Evolutionary conservation across 2,797 vertebrate species (phyloP), one percentile per base, ranked within the genome.

Genomic region (Garrulus glandarius): DNA sequence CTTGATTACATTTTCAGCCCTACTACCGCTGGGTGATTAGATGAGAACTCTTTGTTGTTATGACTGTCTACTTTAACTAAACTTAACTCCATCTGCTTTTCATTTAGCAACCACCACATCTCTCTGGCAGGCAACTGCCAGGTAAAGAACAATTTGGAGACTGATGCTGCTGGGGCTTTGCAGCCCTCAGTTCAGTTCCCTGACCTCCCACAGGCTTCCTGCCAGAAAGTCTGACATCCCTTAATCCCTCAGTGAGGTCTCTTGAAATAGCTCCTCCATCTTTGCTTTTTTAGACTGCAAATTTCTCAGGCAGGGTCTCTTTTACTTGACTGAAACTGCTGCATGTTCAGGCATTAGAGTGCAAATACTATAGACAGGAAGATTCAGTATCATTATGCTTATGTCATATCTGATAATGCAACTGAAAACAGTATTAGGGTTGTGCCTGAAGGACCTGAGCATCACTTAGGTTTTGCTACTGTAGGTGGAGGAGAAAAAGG

Each of bases 1-100:
- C 86, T 79, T 89, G 92, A 96, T 95, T 93, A 26, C 90, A 87
- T 96, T 96, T 95, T 88, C 91, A 95, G 80, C 77, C 87, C 63
- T 88, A 91, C 92, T 93, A 87, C 89, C 0, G 0, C 89, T 80
- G 95, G 80, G 89, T 94, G 96, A 95, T 95, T 96, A 95, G 92
- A 95, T 84, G 94, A 92, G 94, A 94, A 89, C 83, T 89, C 89
- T 90, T 93, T 93, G 88, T 91, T 96, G 93, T 89, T 91, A 91
- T 57, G 92, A 76, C 94, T 96, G 84, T 86, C 88, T 95, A 10
- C 77, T 90, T 95, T 92, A 96, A 93, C 89, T 92, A 93, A 95
- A 87, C 88, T 89, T 93, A 90, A 81, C 87, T 87, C 85, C 96
- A 96, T 95, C 93, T 96, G 95, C 74, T 95, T 95, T 96, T 92